phyloP scores from a whole-genome alignment of 2,888 invertebrate species.

The Chamaedrilus cognettii region DNA sequence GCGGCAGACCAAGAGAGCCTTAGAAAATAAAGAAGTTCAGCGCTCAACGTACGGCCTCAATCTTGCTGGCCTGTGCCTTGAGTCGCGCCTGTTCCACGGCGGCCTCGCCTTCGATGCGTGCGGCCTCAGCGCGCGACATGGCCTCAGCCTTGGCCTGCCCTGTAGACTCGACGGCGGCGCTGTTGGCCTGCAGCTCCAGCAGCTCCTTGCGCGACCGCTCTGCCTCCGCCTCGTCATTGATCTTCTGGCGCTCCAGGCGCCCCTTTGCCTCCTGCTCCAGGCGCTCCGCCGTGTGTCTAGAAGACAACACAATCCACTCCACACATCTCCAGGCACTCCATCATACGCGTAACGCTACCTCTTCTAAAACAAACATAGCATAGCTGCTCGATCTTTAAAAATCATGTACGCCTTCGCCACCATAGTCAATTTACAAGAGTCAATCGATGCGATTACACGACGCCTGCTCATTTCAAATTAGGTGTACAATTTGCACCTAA shows the following conservation, averaged over 20 bases:
- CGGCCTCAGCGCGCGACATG: conserved; percentile 61
- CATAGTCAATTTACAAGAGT: no score
- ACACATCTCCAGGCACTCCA: no score
- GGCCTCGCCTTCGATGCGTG: conserved; percentile 62
- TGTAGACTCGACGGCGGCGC: conserved; percentile 62
- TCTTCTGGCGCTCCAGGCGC: conserved; percentile 62
- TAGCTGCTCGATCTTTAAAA: no score
- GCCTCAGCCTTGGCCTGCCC: conserved; percentile 64
- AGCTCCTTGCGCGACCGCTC: conserved; percentile 60
- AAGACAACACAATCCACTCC: no score
- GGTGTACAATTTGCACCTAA: no score
- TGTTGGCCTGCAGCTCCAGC: conserved; percentile 61
- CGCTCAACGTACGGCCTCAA: conserved; percentile 62
- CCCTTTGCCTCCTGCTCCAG: conserved; percentile 63
- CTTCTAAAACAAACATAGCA: no score
- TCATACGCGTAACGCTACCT: no score
- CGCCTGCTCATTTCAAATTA: no score
- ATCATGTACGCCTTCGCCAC: no score
- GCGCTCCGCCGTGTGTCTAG: conserved; percentile 62
- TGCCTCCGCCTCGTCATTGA: conserved; percentile 62
- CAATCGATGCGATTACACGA: no score
- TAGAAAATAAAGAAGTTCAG: no score
- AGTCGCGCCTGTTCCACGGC: conserved; percentile 62
- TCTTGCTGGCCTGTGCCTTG: conserved; percentile 60
- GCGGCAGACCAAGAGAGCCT: no score